These are phyloP conservation scores for Propithecus perrieri DNA, from an alignment of 2,797 vertebrate species.

Conservation along the genomic window DNA sequence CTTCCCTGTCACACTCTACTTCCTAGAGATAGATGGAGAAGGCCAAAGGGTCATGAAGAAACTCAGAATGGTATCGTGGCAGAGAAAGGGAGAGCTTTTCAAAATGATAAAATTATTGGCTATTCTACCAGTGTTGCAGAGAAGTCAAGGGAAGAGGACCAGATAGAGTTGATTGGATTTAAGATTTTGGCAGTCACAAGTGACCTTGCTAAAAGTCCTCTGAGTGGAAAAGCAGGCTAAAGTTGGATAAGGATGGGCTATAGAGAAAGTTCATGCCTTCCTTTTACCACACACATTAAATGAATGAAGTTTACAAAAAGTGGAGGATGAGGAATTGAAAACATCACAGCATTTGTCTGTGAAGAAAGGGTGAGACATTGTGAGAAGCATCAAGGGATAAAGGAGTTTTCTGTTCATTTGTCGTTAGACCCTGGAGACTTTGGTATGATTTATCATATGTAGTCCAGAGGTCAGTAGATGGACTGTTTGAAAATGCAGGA, in stretches of 20 bases:
- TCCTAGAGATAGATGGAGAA: not conserved
- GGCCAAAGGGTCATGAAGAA: not conserved
- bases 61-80: not conserved
- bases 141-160: not conserved
- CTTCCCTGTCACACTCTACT: not conserved
- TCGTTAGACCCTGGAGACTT: not conserved
- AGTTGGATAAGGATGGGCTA: not conserved
- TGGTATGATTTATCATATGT: not conserved
- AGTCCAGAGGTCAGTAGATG: not conserved
- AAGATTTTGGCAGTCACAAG: not conserved
- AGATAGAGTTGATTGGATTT: not conserved
- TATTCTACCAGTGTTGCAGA: not conserved
- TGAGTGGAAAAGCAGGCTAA: not conserved
- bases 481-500: not conserved
- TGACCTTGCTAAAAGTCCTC: rapidly evolving
- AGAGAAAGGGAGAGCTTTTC: not conserved
- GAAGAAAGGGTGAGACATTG: not conserved
- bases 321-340: not conserved
- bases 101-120: not conserved
- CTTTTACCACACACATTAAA: not conserved
- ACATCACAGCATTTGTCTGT: not conserved
- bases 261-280: not conserved
- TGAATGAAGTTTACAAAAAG: not conserved
- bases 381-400: not conserved
- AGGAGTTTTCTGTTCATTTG: not conserved